phyloP scores from a whole-genome alignment of 1,140 invertebrate species.

The Drosophila nigrodunni region DNA sequence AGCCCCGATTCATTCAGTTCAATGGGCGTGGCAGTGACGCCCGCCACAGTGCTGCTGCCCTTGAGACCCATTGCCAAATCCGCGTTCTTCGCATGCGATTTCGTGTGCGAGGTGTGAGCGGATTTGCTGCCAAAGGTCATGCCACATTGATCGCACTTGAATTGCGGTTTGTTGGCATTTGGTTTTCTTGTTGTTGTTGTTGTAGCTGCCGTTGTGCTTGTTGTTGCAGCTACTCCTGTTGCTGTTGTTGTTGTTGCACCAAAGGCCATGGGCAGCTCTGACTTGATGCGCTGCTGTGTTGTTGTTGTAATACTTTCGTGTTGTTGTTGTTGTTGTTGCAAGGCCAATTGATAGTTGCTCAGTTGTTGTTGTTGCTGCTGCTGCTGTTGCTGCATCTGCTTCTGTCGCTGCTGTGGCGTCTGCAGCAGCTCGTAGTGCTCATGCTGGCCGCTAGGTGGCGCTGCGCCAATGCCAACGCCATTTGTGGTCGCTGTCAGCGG shows the following conservation, averaged over 20 bases:
- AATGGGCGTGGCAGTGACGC: constrained; percentile 18
- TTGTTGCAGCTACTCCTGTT: constrained; percentile 23
- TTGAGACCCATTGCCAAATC: constrained; percentile 41
- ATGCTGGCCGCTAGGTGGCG: constrained; percentile 53
- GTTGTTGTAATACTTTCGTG: constrained; percentile 64
- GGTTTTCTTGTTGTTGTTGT: constrained; percentile 52
- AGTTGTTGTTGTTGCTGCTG: constrained; percentile 61
- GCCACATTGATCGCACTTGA: constrained; percentile 86
- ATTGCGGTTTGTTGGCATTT: constrained; percentile 74
- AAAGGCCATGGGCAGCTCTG: constrained; percentile 37
- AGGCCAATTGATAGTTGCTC: constrained; percentile 53
- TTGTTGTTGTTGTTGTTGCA: constrained; percentile 64
- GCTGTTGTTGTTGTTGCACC: constrained; percentile 1
- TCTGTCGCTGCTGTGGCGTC: constrained; percentile 67
- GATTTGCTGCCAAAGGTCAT: constrained; percentile 87
- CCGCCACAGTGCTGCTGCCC: not conserved
- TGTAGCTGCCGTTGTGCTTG: constrained; percentile 17
- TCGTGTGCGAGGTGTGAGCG: constrained; percentile 87
- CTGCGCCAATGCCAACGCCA: constrained; percentile 10
- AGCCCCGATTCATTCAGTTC: constrained; percentile 71
- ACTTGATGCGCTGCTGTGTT: constrained; percentile 53
- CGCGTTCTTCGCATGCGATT: constrained; percentile 85
- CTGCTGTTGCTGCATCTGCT: constrained; percentile 59
- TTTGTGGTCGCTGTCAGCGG: constrained; percentile 44
- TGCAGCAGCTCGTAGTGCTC: constrained; percentile 72